phyloP scores from a whole-genome alignment of 2,888 invertebrate species.

The Colletes collaris region DNA sequence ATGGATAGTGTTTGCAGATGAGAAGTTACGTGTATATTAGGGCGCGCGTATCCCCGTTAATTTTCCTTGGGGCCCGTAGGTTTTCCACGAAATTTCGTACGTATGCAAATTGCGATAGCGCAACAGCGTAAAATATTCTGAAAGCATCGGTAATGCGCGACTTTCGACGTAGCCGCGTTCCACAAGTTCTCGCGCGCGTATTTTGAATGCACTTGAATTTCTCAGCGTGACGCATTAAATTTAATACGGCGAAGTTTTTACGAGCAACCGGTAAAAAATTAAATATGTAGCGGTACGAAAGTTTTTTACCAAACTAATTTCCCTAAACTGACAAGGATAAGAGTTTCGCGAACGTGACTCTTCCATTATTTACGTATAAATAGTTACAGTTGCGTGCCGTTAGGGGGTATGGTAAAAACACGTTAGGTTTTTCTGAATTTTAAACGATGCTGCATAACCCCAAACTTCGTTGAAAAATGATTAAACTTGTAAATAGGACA shows the following conservation, averaged over 20 bases:
- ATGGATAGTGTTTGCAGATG: too few species aligned
- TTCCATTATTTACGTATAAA: constrained; percentile 58
- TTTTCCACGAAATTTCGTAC: neutral
- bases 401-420: neutral
- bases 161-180: too few species aligned
- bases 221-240: constrained; percentile 26
- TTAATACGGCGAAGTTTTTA: constrained; percentile 38
- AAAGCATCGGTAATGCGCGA: neutral
- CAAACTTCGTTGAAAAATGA: constrained; percentile 36
- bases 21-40: too few species aligned
- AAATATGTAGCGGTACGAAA: constrained; percentile 44
- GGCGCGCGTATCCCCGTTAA: too few species aligned
- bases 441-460: constrained; percentile 15
- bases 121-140: neutral
- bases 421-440: constrained; percentile 36
- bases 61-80: too few species aligned
- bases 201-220: constrained; percentile 16
- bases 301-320: constrained; percentile 51
- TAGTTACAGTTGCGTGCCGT: constrained; percentile 21
- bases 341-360: constrained; percentile 29
- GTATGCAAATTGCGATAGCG: neutral
- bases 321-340: constrained; percentile 62
- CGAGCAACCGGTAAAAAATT: constrained; percentile 28
- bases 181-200: neutral
- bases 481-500: constrained; percentile 49